Conservation (phyloP, 2,113 vertebrate species). For the Atrichornis clamosus region DNA sequence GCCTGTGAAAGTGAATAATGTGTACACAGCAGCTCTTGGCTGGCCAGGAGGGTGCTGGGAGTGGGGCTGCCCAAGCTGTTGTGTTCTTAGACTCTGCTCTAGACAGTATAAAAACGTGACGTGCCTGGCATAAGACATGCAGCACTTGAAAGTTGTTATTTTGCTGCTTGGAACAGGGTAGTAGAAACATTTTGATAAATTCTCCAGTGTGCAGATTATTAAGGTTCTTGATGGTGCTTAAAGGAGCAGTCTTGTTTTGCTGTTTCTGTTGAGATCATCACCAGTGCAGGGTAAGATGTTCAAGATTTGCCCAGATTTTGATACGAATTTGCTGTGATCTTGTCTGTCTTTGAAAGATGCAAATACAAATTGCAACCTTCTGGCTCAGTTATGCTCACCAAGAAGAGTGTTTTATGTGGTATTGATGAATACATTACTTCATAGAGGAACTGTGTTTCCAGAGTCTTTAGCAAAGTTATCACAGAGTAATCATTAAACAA, state of each 20-base stretch:
- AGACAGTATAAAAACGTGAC: not conserved
- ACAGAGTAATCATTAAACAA: not conserved
- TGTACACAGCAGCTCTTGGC: not conserved
- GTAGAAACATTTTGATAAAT: constrained; percentile 52
- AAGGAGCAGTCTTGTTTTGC: not conserved
- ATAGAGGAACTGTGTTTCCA: not conserved
- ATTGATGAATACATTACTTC: not conserved
- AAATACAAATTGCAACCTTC: not conserved
- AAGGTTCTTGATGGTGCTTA: not conserved
- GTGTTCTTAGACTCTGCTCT: not conserved
- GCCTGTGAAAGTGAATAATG: constrained; percentile 33
- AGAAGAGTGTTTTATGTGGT: not conserved
- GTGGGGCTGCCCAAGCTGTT: not conserved
- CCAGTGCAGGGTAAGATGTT: not conserved
- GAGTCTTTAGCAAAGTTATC: not conserved
- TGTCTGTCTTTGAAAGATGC: not conserved
- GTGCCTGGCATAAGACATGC: not conserved
- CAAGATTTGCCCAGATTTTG: not conserved
- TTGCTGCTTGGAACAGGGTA: constrained; percentile 13
- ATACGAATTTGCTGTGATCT: not conserved
- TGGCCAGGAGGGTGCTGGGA: not conserved
- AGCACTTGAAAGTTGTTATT: not conserved
- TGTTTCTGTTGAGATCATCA: not conserved
- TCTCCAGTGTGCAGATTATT: not conserved
- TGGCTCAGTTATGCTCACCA: not conserved